Percentiles rank a stretch among this genome's conserved stretches.
These are phyloP conservation scores for Metacarcinus magister DNA, from an alignment of 2,888 invertebrate species.

Conservation along the genomic window DNA sequence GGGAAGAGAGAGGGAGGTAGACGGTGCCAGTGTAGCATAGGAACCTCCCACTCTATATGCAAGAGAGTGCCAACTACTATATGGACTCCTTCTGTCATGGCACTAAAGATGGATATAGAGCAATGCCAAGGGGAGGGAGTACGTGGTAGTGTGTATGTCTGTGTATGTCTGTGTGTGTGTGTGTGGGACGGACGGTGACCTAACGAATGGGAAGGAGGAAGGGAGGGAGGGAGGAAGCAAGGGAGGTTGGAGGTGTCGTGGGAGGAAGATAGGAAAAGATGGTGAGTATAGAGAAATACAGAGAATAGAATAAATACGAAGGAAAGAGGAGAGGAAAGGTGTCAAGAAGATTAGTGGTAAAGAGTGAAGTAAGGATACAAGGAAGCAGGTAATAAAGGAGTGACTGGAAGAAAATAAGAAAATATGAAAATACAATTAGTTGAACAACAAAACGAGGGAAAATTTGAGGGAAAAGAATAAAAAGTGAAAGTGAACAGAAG, in stretches of 20 bases:
- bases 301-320: too few species aligned
- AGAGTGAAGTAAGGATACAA: background rate
- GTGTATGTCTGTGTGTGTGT: constrained; percentile 48
- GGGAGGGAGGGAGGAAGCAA: background rate
- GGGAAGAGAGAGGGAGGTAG: background rate
- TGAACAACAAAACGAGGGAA: too few species aligned
- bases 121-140: constrained; percentile 28
- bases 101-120: background rate
- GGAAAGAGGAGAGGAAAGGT: background rate
- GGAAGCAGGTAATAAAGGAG: too few species aligned
- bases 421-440: too few species aligned
- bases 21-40: background rate
- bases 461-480: too few species aligned
- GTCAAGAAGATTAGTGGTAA: background rate
- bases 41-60: background rate
- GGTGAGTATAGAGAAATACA: too few species aligned
- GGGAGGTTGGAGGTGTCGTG: too few species aligned
- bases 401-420: background rate
- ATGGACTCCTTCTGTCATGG: background rate
- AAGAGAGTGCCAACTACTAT: background rate
- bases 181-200: background rate
- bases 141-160: constrained; percentile 50
- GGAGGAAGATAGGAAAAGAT: too few species aligned
- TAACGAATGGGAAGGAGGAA: background rate
- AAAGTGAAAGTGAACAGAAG: background rate